Evolutionary conservation across 1,140 invertebrate species (phyloP).

Genomic region (Whitmania pigra): DNA sequence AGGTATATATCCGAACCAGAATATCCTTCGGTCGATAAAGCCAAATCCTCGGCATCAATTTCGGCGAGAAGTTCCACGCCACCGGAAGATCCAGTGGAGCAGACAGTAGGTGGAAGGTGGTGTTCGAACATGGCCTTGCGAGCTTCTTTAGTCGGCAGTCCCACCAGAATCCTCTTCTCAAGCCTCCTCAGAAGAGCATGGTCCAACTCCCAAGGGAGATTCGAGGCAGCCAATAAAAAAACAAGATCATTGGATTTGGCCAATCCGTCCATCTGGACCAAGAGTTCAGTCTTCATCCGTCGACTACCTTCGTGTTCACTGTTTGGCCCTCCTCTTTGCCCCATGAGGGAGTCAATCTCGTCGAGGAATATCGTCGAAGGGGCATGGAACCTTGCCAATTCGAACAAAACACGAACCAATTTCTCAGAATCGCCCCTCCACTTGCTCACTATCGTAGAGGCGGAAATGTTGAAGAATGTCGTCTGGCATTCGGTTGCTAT

Average conservation of each 20-base stretch:
- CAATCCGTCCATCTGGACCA: slow-evolving; percentile 66
- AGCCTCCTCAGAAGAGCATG: slow-evolving; percentile 69
- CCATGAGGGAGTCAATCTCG: slow-evolving; percentile 48
- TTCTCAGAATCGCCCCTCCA: slow-evolving; percentile 92
- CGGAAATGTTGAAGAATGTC: slow-evolving; percentile 83
- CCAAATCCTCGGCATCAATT: slow-evolving; percentile 49
- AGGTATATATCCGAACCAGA: slow-evolving; percentile 76
- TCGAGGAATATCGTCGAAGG: slow-evolving; percentile 49
- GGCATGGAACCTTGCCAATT: slow-evolving; percentile 46
- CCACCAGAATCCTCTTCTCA: slow-evolving; percentile 72
- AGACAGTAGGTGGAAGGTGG: slow-evolving; percentile 44
- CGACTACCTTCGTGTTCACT: slow-evolving; percentile 49
- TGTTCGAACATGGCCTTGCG: slow-evolving; percentile 55
- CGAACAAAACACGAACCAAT: slow-evolving; percentile 58
- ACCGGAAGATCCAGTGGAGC: slow-evolving; percentile 34
- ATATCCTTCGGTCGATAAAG: slow-evolving; percentile 58
- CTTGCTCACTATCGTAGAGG: slow-evolving; percentile 75
- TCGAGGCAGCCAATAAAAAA: slow-evolving; percentile 75
- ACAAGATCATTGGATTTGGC: slow-evolving; percentile 51
- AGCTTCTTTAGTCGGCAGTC: slow-evolving; percentile 55
- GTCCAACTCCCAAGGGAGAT: slow-evolving; percentile 83
- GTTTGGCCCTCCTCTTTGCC: slow-evolving; percentile 39
- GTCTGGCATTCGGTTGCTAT: slow-evolving; percentile 67
- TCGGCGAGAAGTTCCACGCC: slow-evolving; percentile 43
- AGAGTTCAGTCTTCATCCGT: slow-evolving; percentile 54